Evolutionary conservation across 2,888 invertebrate genomes (phyloP).

Genomic region (Nymphalis urticae): DNA sequence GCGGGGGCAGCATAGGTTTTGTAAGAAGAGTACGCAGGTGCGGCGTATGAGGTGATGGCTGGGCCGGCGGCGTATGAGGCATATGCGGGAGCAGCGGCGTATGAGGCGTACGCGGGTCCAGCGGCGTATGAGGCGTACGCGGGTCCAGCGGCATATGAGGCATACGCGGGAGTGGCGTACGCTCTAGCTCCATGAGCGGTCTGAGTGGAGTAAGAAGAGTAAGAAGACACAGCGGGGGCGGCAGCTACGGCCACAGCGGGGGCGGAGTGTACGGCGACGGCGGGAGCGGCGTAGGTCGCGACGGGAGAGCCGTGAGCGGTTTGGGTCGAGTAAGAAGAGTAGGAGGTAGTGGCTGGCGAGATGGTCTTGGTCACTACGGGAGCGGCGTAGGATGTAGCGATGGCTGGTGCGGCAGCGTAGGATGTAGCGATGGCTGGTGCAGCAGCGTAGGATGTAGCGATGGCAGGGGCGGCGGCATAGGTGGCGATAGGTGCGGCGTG

Average conservation of each 20-base stretch:
- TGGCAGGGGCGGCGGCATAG: slow-evolving; percentile 53
- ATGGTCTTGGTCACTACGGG: slow-evolving; percentile 43
- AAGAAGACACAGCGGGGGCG: slow-evolving; percentile 43
- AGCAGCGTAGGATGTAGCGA: slow-evolving; percentile 52
- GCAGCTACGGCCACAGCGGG: slow-evolving; percentile 18
- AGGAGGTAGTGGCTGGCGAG: slow-evolving; percentile 41
- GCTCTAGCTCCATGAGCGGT: slow-evolving; percentile 45
- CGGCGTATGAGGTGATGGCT: slow-evolving; percentile 46
- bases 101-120: slow-evolving; percentile 42
- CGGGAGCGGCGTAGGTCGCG: slow-evolving; percentile 45
- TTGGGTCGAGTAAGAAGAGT: slow-evolving; percentile 42
- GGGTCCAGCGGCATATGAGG: slow-evolving; percentile 69
- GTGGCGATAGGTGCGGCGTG: slow-evolving; percentile 47
- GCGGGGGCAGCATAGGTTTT: slow-evolving; percentile 38
- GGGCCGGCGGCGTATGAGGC: slow-evolving; percentile 50
- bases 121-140: slow-evolving; percentile 47
- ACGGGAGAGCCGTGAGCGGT: slow-evolving; percentile 43
- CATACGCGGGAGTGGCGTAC: slow-evolving; percentile 52
- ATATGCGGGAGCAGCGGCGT: slow-evolving; percentile 60
- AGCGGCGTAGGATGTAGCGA: slow-evolving; percentile 40
- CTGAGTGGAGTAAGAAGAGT: slow-evolving; percentile 46
- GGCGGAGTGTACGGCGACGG: slow-evolving; percentile 30
- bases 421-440: slow-evolving; percentile 44
- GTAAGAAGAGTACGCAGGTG: slow-evolving; percentile 7
- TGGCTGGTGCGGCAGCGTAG: slow-evolving; percentile 59